Base-by-base conservation (phyloP, 1,140 invertebrate species). In the Ceratina calcarata region DNA sequence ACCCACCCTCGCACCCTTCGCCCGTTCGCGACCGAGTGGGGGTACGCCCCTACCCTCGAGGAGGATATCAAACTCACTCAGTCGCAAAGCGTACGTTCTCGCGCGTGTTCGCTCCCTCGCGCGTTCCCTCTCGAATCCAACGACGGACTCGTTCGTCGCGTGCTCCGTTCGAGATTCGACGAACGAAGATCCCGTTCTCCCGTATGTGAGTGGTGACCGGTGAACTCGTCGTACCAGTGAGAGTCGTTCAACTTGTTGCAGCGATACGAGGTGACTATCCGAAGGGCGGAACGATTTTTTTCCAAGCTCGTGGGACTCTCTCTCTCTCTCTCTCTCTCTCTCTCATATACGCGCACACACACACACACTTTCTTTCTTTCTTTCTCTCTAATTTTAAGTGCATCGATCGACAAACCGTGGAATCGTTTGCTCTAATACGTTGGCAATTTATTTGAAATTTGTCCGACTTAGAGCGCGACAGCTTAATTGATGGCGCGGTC, bases 61-160 rank as follows among this genome's bases (percentile, higher is more conserved):
- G 80, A 75, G 80, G 83, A 80, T 84, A 82, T 86, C 80, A 86
- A 86, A 85, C 81, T 86, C 84, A 85, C 81, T 86, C 84, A 86
- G 85, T 86, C 81, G 85, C 84, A 76, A 86, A 82, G 74, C 84
- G 85, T 83, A 81, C 78, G 79, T 82, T 81, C 83, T 78, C 83
- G 80, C 83, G 84, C 65, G 67, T 75, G 78, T 70, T 67, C 12
- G 37, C 73, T 67, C 12, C 24, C 73, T 64, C 53, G 58, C 18
- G 58, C 45, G 51, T 66, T 24, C 57, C 57, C 1, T 15, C 15
- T 13, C 16, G n/a, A 8, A n/a, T 22, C 7, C 51, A n/a, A 24
- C 18, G 24, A 64, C 65, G 58, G 37, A 65, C 67, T n/a, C 58
- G 78, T 66, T 37, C 18, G 57, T 55, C 18, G 55, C 16, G 27